phyloP scores from a whole-genome alignment of 2,888 invertebrate genomes.

The Notodonta ziczac region DNA sequence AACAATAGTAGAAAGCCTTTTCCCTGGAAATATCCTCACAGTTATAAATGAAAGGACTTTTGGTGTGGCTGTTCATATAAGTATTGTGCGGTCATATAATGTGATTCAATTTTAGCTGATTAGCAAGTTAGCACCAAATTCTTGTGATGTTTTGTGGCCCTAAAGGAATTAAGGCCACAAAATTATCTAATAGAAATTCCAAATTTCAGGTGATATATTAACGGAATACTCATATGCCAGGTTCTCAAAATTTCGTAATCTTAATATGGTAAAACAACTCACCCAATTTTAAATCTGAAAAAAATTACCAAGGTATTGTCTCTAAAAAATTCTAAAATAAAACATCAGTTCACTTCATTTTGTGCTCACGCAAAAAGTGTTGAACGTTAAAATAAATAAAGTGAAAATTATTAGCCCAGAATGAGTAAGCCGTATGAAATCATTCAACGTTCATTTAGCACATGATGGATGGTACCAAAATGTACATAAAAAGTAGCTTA shows the following conservation, averaged over 20 bases:
- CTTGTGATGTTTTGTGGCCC: too few relatives aligned
- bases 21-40: constrained; percentile 11
- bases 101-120: too few relatives aligned
- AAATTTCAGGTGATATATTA: too few relatives aligned
- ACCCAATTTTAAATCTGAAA: background rate
- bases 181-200: too few relatives aligned
- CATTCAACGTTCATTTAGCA: constrained; percentile 30
- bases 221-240: too few relatives aligned
- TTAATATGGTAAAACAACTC: background rate
- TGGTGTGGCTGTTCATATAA: background rate
- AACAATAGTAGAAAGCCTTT: constrained; percentile 21
- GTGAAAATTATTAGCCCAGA: constrained; percentile 14
- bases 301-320: background rate
- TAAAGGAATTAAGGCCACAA: too few relatives aligned
- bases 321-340: background rate
- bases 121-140: too few relatives aligned
- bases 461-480: constrained; percentile 25
- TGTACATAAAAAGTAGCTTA: constrained; percentile 14
- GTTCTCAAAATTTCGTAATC: too few relatives aligned
- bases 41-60: constrained; percentile 6
- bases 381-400: constrained; percentile 17
- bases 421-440: constrained; percentile 28
- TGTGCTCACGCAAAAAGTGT: background rate
- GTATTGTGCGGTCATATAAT: too few relatives aligned
- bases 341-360: background rate